Evolutionary conservation across 1,140 invertebrate genomes (phyloP).

Genomic region (Drosophila neocordata): DNA sequence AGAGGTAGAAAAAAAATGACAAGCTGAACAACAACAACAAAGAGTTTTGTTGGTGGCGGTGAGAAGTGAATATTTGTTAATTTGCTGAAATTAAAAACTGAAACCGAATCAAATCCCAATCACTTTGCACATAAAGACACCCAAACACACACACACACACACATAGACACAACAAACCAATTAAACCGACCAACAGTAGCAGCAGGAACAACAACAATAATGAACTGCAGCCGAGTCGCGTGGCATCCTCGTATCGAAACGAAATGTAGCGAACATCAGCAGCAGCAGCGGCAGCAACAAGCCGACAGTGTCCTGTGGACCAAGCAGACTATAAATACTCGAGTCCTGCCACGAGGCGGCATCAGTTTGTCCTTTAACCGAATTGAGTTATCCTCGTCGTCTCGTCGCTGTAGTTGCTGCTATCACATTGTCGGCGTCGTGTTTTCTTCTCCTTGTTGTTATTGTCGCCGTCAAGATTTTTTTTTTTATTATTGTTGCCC

Average conservation of each 20-base stretch:
- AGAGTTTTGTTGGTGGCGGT: no score
- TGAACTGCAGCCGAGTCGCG: slow-evolving; percentile 12
- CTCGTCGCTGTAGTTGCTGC: no score
- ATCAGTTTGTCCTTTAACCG: slow-evolving; percentile 68
- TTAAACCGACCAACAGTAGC: slow-evolving; percentile 26
- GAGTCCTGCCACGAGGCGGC: slow-evolving; percentile 52
- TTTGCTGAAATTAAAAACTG: slow-evolving; percentile 21
- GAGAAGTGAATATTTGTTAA: slow-evolving; percentile 17
- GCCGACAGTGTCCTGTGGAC: slow-evolving; percentile 33
- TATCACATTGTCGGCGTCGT: not conserved
- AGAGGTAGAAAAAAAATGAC: not conserved
- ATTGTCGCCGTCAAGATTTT: not conserved
- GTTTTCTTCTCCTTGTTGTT: not conserved
- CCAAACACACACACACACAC: slow-evolving; percentile 23
- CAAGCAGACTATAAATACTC: slow-evolving; percentile 63
- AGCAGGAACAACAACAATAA: slow-evolving; percentile 29
- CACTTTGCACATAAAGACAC: slow-evolving; percentile 3
- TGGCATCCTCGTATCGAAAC: slow-evolving; percentile 8
- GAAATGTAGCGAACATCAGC: not conserved
- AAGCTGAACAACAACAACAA: no score
- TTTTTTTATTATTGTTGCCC: not conserved
- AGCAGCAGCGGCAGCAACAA: slow-evolving; percentile 39
- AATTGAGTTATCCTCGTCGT: slow-evolving; percentile 51
- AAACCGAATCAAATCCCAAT: slow-evolving; percentile 21
- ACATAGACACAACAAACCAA: slow-evolving; percentile 18